Conservation (phyloP, 2,797 vertebrate species). For the Tangara arthus region DNA sequence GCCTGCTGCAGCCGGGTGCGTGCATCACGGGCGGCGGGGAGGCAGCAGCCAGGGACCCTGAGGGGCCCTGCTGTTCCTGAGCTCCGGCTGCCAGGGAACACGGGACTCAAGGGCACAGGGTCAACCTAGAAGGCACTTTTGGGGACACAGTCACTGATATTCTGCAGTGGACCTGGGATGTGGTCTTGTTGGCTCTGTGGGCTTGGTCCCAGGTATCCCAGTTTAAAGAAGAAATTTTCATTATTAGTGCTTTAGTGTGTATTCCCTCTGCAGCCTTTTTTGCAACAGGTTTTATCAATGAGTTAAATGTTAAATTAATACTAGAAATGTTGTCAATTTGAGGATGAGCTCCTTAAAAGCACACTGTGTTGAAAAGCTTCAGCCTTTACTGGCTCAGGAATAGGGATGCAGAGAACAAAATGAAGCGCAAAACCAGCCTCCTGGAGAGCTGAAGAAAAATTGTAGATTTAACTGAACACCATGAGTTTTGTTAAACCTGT, state of each 20-base stretch:
- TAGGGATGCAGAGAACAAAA: not conserved
- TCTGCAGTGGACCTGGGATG: not conserved
- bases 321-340: not conserved
- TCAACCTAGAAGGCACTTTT: not conserved
- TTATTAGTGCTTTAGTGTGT: not conserved
- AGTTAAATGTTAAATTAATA: not conserved
- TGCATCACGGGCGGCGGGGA: fast-evolving
- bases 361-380: not conserved
- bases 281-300: not conserved
- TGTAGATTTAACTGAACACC: not conserved
- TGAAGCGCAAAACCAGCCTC: not conserved
- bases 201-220: not conserved
- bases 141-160: not conserved
- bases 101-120: not conserved
- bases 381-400: not conserved
- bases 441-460: not conserved
- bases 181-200: not conserved
- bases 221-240: not conserved
- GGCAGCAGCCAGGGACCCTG: not conserved
- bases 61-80: not conserved
- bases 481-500: not conserved
- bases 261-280: not conserved
- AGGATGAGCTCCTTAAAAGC: not conserved
- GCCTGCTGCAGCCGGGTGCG: not conserved
- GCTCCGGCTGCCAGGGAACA: not conserved